These are phyloP conservation scores for Sebastes ruberrimus DNA, from an alignment of 2,797 vertebrate species.

Conservation along the genomic window DNA sequence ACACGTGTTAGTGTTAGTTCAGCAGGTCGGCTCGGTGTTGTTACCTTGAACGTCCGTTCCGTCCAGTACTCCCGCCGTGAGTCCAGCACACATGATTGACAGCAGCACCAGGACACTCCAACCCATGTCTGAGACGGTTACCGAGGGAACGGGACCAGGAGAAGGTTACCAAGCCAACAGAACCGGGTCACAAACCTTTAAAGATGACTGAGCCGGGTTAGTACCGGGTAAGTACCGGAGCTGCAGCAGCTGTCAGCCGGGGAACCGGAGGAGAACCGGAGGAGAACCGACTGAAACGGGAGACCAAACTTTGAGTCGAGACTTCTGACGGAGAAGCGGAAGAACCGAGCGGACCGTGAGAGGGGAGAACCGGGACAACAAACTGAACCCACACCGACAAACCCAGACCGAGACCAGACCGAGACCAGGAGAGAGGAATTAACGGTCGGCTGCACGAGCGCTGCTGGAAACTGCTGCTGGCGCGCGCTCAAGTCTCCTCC, in stretches of 20 bases:
- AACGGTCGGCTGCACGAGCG: slow-evolving; percentile 30
- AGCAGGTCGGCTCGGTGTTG: background rate
- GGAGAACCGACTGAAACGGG: background rate
- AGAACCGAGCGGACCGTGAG: background rate
- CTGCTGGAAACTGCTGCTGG: slow-evolving; percentile 45
- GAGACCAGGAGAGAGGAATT: background rate
- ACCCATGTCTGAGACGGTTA: slow-evolving; percentile 24
- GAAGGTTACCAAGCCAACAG: background rate
- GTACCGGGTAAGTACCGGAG: background rate
- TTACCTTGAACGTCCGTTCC: slow-evolving; percentile 63
- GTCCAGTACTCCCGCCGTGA: slow-evolving; percentile 36
- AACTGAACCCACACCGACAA: background rate
- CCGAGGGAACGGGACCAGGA: background rate
- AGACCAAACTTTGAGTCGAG: background rate
- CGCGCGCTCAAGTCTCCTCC: slow-evolving; percentile 31
- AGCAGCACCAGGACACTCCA: slow-evolving; percentile 50
- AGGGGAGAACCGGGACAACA: background rate
- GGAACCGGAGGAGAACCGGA: background rate
- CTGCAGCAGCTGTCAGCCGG: background rate
- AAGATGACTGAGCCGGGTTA: background rate
- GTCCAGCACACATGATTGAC: slow-evolving; percentile 18
- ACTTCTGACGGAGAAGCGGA: background rate
- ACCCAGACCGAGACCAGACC: background rate
- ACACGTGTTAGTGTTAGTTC: background rate
- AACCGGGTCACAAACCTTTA: background rate